Evolutionary conservation across 2,113 vertebrate genomes (phyloP).

Genomic region (Prietella phreatophila): DNA sequence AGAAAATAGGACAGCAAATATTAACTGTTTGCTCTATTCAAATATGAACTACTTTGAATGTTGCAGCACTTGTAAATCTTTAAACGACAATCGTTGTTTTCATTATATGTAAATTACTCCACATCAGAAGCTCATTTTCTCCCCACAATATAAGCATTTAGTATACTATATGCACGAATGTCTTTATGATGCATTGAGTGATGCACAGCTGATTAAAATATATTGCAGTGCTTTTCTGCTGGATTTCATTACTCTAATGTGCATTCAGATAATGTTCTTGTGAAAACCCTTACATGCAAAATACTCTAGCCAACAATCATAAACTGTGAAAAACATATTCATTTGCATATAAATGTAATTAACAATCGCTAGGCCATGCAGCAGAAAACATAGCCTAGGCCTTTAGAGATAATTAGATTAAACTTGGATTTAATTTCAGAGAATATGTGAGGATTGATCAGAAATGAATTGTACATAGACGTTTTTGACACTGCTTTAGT

Average conservation of each 20-base stretch:
- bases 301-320: constrained; percentile 16
- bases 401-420: background rate
- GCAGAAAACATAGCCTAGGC: background rate
- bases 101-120: background rate
- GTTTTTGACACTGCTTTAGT: no score
- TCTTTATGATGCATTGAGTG: background rate
- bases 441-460: background rate
- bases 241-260: background rate
- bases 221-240: background rate
- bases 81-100: background rate
- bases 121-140: background rate
- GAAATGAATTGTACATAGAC: background rate
- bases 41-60: background rate
- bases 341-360: constrained; percentile 29
- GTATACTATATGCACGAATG: background rate
- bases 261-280: background rate
- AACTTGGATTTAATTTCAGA: constrained; percentile 6
- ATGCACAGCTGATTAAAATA: background rate
- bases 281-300: background rate
- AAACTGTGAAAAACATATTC: constrained; percentile 12
- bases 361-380: background rate
- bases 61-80: background rate
- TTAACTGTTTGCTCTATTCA: constrained; percentile 20
- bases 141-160: background rate
- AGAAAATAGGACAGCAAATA: constrained; percentile 20